phyloP scores from a whole-genome alignment of 2,113 vertebrate genomes.

The Narcine bancroftii region DNA sequence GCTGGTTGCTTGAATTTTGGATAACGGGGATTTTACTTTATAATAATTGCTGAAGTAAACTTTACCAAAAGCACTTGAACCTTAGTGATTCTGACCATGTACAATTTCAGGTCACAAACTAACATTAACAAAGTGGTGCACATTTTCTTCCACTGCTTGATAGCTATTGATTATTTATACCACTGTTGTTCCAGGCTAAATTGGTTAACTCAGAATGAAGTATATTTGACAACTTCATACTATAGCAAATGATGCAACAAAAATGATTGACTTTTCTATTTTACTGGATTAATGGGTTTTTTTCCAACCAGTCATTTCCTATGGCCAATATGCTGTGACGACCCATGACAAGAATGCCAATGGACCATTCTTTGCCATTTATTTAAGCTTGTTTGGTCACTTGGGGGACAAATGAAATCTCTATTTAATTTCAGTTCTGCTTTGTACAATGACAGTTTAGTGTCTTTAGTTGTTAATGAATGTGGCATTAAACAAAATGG shows the following conservation, averaged over 20 bases:
- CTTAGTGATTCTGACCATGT: background rate
- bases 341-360: background rate
- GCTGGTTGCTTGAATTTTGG: too few species aligned
- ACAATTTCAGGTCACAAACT: background rate
- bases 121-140: background rate
- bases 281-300: background rate
- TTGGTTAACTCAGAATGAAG: background rate
- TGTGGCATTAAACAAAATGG: background rate
- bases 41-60: background rate
- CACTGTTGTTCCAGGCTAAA: background rate
- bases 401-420: background rate
- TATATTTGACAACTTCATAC: background rate
- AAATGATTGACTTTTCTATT: background rate
- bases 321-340: background rate
- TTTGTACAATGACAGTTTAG: background rate
- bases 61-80: background rate
- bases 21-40: too few species aligned
- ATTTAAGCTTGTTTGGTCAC: background rate
- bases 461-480: background rate
- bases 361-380: background rate
- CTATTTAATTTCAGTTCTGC: background rate
- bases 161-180: background rate
- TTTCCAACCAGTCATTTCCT: background rate
- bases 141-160: background rate
- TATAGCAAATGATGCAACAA: background rate